Percentiles rank a stretch among this genome's conserved stretches.
Evolutionary conservation across 1,140 invertebrate species (phyloP).

Genomic region (Trachymyrmex cornetzi): DNA sequence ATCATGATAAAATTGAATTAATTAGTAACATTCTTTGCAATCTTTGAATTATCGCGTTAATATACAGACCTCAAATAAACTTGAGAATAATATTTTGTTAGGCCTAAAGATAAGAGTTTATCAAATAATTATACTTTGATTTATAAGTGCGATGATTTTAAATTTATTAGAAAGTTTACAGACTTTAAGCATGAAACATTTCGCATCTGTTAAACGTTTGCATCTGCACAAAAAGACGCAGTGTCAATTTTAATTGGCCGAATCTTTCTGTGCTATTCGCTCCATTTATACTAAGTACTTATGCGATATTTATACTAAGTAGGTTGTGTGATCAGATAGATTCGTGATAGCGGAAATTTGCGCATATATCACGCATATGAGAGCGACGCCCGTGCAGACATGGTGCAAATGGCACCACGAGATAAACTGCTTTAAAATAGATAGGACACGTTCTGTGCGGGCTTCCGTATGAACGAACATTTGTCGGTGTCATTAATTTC

Average conservation of each 20-base stretch:
- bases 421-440: not conserved
- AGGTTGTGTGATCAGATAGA: not conserved
- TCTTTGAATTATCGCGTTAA: not conserved
- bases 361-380: not conserved
- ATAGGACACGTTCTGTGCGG: not conserved
- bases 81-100: not conserved
- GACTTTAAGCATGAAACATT: not conserved
- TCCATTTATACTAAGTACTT: not conserved
- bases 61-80: not conserved
- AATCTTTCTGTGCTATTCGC: not conserved
- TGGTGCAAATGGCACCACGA: not conserved
- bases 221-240: not conserved
- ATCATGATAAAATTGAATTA: conserved; percentile 16
- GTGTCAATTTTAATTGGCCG: not conserved
- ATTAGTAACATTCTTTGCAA: not conserved
- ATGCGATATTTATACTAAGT: too few relatives aligned
- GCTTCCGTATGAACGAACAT: not conserved
- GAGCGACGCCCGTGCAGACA: not conserved
- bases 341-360: conserved; percentile 24
- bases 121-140: not conserved
- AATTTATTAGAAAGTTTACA: not conserved
- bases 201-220: not conserved
- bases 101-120: not conserved
- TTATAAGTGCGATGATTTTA: not conserved
- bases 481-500: conserved; percentile 9